phyloP scores from a whole-genome alignment of 2,113 vertebrate species.

The Gadus chalcogrammus region DNA sequence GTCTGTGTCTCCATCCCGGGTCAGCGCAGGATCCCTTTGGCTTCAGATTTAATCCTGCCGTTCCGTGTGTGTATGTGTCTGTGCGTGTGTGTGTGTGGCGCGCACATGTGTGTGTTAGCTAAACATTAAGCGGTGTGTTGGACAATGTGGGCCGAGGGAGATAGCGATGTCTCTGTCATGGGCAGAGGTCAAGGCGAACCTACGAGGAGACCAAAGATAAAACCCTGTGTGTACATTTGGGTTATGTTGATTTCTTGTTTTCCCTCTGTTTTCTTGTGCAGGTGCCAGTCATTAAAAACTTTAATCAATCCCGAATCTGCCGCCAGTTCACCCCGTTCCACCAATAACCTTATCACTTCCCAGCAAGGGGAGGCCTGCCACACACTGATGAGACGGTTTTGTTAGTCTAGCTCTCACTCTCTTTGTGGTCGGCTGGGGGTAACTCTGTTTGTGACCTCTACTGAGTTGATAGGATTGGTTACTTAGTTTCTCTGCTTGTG shows the following conservation, averaged over 20 bases:
- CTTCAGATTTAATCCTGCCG: constrained; percentile 49
- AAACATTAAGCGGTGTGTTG: constrained; percentile 73
- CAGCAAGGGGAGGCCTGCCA: too few relatives aligned
- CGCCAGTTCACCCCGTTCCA: too few relatives aligned
- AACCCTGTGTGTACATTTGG: constrained; percentile 6
- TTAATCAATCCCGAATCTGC: too few relatives aligned
- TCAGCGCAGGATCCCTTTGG: constrained; percentile 28
- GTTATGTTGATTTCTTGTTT: not conserved
- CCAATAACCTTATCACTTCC: too few relatives aligned
- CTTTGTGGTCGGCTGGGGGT: too few relatives aligned
- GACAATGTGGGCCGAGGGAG: constrained; percentile 45
- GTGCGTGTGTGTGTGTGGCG: constrained; percentile 32
- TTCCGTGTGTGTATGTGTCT: constrained; percentile 20
- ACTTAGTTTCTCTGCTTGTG: too few relatives aligned
- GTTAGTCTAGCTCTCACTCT: too few relatives aligned
- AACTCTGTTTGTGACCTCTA: too few relatives aligned
- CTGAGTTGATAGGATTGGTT: too few relatives aligned
- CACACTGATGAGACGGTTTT: too few relatives aligned
- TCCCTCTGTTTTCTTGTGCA: too few relatives aligned
- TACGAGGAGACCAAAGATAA: not conserved
- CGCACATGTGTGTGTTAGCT: constrained; percentile 44
- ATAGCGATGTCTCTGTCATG: constrained; percentile 51
- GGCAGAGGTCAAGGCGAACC: constrained; percentile 16
- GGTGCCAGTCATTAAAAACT: too few relatives aligned
- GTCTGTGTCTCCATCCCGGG: constrained; percentile 55